A percentile compares a stretch with the other conserved stretches of the same genome.
Conservation (phyloP, 2,113 vertebrate species). For the Castor canadensis region DNA sequence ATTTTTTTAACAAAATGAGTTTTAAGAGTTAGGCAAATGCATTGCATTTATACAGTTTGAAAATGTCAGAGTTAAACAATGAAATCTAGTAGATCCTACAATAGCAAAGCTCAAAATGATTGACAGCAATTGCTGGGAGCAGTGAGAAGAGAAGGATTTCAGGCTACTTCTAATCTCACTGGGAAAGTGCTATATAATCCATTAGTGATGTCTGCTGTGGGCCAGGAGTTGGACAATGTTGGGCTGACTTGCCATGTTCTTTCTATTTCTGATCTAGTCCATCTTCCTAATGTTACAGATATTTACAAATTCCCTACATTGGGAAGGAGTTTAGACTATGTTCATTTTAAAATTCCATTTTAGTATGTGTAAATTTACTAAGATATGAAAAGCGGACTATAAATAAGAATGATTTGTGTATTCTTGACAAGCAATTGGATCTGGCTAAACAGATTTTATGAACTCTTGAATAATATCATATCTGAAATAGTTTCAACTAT, state of each 20-base stretch:
- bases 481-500: conserved; percentile 34
- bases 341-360: conserved; percentile 56
- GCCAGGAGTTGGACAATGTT: not conserved
- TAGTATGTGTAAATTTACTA: conserved; percentile 38
- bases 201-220: conserved; percentile 15
- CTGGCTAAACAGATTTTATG: conserved; percentile 59
- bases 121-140: not conserved
- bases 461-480: conserved; percentile 55
- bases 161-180: not conserved
- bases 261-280: not conserved
- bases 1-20: conserved; percentile 24
- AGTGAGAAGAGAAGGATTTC: not conserved
- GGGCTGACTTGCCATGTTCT: not conserved
- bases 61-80: conserved; percentile 40
- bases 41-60: conserved; percentile 1
- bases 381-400: conserved; percentile 52
- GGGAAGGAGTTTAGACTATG: conserved; percentile 30
- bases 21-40: conserved; percentile 21
- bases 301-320: not conserved
- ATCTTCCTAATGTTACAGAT: conserved; percentile 14
- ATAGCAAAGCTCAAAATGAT: not conserved
- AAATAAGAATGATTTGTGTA: conserved; percentile 62
- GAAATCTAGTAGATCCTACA: not conserved
- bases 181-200: not conserved
- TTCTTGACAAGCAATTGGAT: conserved; percentile 40